Evolutionary conservation across 2,113 vertebrate species (phyloP), one percentile per base, ranked within the genome.

Genomic region (Trochalopteron elliotii): DNA sequence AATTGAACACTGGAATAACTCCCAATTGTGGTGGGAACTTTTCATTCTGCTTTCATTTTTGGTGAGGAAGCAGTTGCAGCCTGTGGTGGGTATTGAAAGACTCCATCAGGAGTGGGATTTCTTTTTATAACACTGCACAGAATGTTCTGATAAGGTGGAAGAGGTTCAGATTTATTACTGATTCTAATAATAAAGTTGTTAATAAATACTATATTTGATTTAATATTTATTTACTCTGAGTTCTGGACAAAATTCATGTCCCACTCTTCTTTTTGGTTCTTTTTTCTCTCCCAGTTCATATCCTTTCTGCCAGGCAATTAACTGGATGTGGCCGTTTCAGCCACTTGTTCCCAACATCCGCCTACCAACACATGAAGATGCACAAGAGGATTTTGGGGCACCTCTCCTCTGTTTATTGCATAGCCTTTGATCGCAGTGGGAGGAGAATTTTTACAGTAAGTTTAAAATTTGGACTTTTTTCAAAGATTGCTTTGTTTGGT

Each of bases 351-450:
- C 99, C 99, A 39, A 98, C 98, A 71, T 98, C 98, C 94, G 97
- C 98, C 91, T 99, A 99, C 97, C 99, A 99, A 97, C 98, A 99
- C 96, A 99, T 99, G 98, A 99, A 99, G 96, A 99, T 99, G 98
- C 99, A 99, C 96, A 99, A 99, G 92, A 98, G 99, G 95, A 99
- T 99, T 96, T 98, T 99, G 92, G 99, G 99, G 22, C 99, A 99
- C 94, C 98, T 99, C 20, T 99, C 99, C 11, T 99, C 99, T 56
- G 99, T 99, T 55, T 99, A 99, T 98, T 99, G 99, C 72, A 98
- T 99, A 93, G 99, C 99, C 35, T 99, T 99, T 94, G 99, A 99
- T 83, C 98, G 99, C 86, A 99, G 98, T 2, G 99, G 99, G 39
- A 98, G 98, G 78, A 98, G 99, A 65, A 99, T 99, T 97, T 99